Base-by-base conservation (phyloP, 2,113 vertebrate genomes). In the Phylloscopus whistleri region DNA sequence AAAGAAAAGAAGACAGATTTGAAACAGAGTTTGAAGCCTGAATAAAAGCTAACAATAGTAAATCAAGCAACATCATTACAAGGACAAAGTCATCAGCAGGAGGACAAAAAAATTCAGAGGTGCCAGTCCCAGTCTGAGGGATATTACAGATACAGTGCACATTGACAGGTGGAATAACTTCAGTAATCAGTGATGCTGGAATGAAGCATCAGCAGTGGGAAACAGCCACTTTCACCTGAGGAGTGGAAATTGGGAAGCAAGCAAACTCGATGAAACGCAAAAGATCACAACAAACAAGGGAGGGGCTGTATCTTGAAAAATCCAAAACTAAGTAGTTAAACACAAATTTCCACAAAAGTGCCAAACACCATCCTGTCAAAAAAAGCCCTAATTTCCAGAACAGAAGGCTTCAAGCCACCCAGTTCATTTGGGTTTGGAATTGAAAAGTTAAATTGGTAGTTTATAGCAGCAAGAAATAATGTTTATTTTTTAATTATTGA, bases 201-300 rank as follows among this genome's bases (percentile, higher is more conserved):
- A 69, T 11, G 44, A 55, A 84, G 33, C 33, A 74, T 51, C 9
- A 76, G 67, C 52, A 64, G 19, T 10, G 49, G 74, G 72, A 83
- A 90, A 87, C 39, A 91, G 39, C 78, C 24, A 68, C 31, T 78
- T 64, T 12, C 60, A 91, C 11, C 6, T 69, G 28, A 77, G 48
- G 60, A 87, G 52, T 8, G 49, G 55, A 95, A 95, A 97, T 55
- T 81, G 55, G 74, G 93, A 96, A 70, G 63, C 16, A 76, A 92
- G n/a, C 3, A 30, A 79, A 82, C 52, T 20, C 4, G 3, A 58
- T 59, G 53, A 95, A 97, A 90, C 41, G 81, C 70, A 86, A 90
- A 60, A 88, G 35, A 55, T 44, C 35, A 27, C 20, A 52, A 73
- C 37, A 51, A 96, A 94, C 31, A 90, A 55, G 13, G 92, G 66